Conservation (phyloP, 2,113 vertebrate species). For the Tetrax tetrax region DNA sequence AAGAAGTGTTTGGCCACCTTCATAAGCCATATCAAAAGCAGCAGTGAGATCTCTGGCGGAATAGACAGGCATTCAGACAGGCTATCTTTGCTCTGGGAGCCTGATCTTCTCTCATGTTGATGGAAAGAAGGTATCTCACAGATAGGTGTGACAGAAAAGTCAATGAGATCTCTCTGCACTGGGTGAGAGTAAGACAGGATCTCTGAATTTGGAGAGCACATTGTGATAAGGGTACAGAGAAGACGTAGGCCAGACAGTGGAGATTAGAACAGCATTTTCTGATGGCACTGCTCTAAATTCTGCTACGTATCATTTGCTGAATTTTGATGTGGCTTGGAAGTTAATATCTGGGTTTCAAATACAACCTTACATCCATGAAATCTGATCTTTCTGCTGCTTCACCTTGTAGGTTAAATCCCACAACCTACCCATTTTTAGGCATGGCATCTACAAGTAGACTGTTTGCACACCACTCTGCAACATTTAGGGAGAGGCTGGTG, state of each 20-base stretch:
- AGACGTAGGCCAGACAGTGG: neutral
- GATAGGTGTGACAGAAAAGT: neutral
- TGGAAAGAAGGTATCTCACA: neutral
- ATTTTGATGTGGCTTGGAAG: neutral
- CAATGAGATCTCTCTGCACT: neutral
- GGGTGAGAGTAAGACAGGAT: neutral
- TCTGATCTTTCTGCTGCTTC: neutral
- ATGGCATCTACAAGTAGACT: neutral
- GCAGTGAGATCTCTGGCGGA: neutral
- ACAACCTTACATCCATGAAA: neutral
- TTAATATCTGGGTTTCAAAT: neutral
- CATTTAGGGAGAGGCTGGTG: neutral
- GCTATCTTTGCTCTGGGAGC: neutral
- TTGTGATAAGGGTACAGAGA: neutral
- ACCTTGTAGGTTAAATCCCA: neutral
- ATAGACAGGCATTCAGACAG: neutral
- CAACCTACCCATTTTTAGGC: neutral
- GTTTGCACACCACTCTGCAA: neutral
- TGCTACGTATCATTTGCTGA: neutral
- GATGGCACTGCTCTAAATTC: neutral
- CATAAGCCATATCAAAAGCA: neutral
- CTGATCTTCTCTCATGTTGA: neutral
- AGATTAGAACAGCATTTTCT: neutral
- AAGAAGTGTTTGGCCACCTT: neutral
- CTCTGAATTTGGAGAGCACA: neutral